Evolutionary conservation across 2,888 invertebrate genomes (phyloP), one percentile per base, ranked within the genome.

Genomic region (Hecatera dysodea): DNA sequence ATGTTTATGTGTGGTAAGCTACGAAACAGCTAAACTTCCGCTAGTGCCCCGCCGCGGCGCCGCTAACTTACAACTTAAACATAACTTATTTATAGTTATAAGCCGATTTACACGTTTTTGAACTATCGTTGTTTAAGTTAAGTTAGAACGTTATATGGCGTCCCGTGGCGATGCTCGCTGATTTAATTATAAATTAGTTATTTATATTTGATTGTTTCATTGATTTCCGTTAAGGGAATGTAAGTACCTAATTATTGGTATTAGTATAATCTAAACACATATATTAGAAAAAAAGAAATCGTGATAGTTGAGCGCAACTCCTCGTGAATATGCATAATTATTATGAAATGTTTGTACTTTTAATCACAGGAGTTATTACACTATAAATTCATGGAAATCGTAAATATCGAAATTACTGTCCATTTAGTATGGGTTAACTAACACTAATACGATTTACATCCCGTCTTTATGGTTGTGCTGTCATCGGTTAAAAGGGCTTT

Each of bases 21-120:
- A 59, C 62, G 75, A 73, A 68, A 67, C 75, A 53, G 44, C 68
- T 61, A 44, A 72, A 77, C 87, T 87, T 88, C 89, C 88, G 85
- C 68, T 62, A 78, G 75, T 84, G 67, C 76, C 90, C 87, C 83
- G 87, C 87, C 64, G 90, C 57, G 85, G 85, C 83, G 87, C 87
- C 64, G 90, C 57, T 85, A 86, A 87, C 78, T 83, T 82, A 82
- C 86, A 84, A 80, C 83, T 85, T 81, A 75, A 84, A 84, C 83
- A 80, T 81, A 70, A 84, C 81, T 85, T 83, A 88, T 86, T 85
- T 85, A 88, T 86, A 78, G 80, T 76, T 82, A 72, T 73, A 80
- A 79, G 74, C 78, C 80, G 84, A 86, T 85, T 85, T 88, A 85
- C 86, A 84, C 77, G 80, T 74, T 80, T 81, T 76, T 75, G 75